Evolutionary conservation across 2,888 invertebrate species (phyloP), one percentile per base, ranked within the genome.

Genomic region (Phengaris arion): DNA sequence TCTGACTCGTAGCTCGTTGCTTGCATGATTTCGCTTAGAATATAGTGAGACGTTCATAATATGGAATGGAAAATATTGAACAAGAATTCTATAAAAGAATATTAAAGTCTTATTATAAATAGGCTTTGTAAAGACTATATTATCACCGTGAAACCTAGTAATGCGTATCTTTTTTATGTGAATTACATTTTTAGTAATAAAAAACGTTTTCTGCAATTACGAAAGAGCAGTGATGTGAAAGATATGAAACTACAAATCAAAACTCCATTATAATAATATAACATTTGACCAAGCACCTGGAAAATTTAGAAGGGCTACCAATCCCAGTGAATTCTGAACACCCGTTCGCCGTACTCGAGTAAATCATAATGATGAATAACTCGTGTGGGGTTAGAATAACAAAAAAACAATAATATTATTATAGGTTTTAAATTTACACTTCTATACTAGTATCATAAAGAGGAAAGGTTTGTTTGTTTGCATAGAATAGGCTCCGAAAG

Each of bases 21-120:
- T 12, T 64, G 59, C 59, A 45, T 35, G 64, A 64, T 64, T 64
- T 64, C 6, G 35, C 64, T 35, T 64, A 35, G 64, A 64, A 64
- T 64, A 64, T 35, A 52, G 9, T 52, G 52, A 52, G 52, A 59
- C 59, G 9, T 35, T 64, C 12, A 12, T 64, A 64, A n/a, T n/a
- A n/a, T 64, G 64, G 9, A 64, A 64, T 64, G 12, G 22, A 64
- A 45, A 12, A 45, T 64, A 64, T 45, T 45, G 64, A 64, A 22
- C 59, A 52, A 52, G 52, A 52, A 52, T 10, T 35, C 1, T 64
- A 35, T n/a, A n/a, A n/a, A n/a, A n/a, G 12, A 64, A 35, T 64
- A 64, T 45, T 2, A 3, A 22, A 10, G 35, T 6, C 64, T 3
- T 2, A 35, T 22, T n/a, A 5, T 22, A 64, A 64, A n/a, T 64